phyloP scores from a whole-genome alignment of 2,888 invertebrate species.

The Cryptus armator region DNA sequence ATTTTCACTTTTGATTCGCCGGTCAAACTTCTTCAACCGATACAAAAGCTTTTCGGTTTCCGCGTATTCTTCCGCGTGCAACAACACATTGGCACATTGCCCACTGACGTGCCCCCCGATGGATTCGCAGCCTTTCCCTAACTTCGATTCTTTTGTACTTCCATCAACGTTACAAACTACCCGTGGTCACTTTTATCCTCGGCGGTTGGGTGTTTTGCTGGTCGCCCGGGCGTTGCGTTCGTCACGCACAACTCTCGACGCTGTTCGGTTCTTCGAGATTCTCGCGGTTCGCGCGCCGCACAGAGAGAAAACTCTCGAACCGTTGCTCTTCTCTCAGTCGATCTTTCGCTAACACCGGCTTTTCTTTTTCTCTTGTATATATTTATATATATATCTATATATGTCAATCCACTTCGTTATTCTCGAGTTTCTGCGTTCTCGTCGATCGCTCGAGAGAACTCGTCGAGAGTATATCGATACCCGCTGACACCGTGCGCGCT shows the following conservation, averaged over 20 bases:
- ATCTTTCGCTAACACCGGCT: neutral
- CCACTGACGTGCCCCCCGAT: neutral
- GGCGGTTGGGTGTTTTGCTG: constrained; percentile 12
- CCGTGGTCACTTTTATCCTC: neutral
- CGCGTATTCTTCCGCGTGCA: neutral
- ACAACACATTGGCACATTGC: neutral
- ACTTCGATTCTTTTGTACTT: constrained; percentile 2
- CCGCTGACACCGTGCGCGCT: too few relatives aligned
- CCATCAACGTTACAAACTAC: constrained; percentile 5
- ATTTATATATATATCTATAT: neutral
- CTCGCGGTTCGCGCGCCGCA: neutral
- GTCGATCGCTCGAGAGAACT: too few relatives aligned
- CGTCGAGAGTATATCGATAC: too few relatives aligned
- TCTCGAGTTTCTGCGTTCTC: constrained; percentile 21
- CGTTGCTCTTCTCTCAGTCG: neutral
- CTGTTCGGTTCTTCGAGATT: too few relatives aligned
- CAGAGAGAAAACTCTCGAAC: neutral
- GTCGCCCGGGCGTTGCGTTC: neutral
- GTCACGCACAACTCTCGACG: constrained; percentile 5
- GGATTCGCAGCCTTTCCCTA: neutral
- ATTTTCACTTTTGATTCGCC: neutral
- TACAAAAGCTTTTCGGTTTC: constrained; percentile 29
- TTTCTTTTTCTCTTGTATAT: neutral
- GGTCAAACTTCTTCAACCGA: constrained; percentile 1
- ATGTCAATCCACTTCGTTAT: constrained; percentile 17